Evolutionary conservation across 2,797 vertebrate species (phyloP).

Genomic region (Acipenser oxyrinchus): DNA sequence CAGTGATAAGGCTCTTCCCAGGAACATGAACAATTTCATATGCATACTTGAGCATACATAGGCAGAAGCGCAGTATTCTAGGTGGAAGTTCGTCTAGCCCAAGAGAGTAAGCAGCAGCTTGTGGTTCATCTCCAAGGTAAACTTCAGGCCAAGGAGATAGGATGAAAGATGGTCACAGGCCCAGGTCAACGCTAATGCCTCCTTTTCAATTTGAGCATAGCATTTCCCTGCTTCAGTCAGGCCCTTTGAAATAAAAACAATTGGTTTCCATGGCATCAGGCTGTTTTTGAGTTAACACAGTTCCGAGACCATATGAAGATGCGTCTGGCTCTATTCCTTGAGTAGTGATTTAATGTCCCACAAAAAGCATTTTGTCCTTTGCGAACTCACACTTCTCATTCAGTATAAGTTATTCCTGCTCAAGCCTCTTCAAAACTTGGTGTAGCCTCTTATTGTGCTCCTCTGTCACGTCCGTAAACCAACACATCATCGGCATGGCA

Average conservation of each 20-base stretch:
- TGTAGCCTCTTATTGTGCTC: neutral
- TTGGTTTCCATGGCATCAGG: neutral
- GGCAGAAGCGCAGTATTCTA: neutral
- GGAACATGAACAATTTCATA: neutral
- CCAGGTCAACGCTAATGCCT: neutral
- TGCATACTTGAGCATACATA: neutral
- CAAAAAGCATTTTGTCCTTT: slow-evolving; percentile 11
- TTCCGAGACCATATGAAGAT: neutral
- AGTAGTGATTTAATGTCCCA: neutral
- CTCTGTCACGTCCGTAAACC: neutral
- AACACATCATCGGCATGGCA: neutral
- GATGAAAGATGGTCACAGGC: neutral
- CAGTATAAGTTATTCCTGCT: slow-evolving; percentile 11
- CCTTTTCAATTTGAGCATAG: neutral
- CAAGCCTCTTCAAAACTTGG: slow-evolving; percentile 2
- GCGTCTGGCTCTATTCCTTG: neutral
- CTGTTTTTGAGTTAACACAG: neutral
- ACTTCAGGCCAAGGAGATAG: neutral
- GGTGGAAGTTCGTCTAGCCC: neutral
- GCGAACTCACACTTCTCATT: neutral
- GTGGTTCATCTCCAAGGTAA: neutral
- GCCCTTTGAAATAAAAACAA: neutral
- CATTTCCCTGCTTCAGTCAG: neutral
- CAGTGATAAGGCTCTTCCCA: neutral
- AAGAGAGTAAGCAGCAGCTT: neutral